These are phyloP conservation scores for Yponomeuta evonymella DNA, from an alignment of 2,888 invertebrate genomes.

Conservation along the genomic window DNA sequence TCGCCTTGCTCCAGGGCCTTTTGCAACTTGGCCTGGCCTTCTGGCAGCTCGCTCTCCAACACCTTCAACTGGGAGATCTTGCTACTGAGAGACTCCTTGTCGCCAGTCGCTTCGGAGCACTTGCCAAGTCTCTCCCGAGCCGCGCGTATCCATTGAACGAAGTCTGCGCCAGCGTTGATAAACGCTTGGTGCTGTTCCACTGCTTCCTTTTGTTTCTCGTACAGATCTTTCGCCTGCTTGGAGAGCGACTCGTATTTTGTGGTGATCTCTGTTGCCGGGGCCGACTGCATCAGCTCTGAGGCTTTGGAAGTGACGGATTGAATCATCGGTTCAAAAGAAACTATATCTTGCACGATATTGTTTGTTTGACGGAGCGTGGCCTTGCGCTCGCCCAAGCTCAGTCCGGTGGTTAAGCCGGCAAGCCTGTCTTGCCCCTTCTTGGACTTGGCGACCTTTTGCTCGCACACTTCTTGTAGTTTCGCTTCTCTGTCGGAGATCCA, in stretches of 20 bases:
- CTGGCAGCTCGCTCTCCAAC: slow-evolving; percentile 87
- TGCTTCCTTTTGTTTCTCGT: slow-evolving; percentile 91
- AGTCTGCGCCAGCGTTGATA: slow-evolving; percentile 93
- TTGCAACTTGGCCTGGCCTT: slow-evolving; percentile 89
- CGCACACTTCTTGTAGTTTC: slow-evolving; percentile 91
- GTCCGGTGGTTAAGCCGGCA: slow-evolving; percentile 82
- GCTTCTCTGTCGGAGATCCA: slow-evolving; percentile 97
- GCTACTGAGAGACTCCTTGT: slow-evolving; percentile 90
- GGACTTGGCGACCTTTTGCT: slow-evolving; percentile 87
- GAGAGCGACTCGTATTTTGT: slow-evolving; percentile 92
- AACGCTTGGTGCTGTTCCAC: slow-evolving; percentile 94
- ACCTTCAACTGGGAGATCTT: slow-evolving; percentile 92
- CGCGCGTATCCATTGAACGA: slow-evolving; percentile 92
- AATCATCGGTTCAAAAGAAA: slow-evolving; percentile 97
- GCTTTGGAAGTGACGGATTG: slow-evolving; percentile 96
- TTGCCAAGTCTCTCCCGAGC: slow-evolving; percentile 94
- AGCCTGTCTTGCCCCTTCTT: slow-evolving; percentile 82
- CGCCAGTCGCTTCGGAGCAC: slow-evolving; percentile 94
- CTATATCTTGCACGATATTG: slow-evolving; percentile 96
- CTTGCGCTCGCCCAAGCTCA: slow-evolving; percentile 90
- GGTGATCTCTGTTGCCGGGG: slow-evolving; percentile 93
- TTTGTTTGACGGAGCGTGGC: slow-evolving; percentile 93
- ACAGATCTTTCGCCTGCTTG: slow-evolving; percentile 92
- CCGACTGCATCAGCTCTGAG: slow-evolving; percentile 92
- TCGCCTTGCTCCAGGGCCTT: slow-evolving; percentile 89